Base-by-base conservation (phyloP, 1,140 invertebrate genomes). In the Drosophila cardini region DNA sequence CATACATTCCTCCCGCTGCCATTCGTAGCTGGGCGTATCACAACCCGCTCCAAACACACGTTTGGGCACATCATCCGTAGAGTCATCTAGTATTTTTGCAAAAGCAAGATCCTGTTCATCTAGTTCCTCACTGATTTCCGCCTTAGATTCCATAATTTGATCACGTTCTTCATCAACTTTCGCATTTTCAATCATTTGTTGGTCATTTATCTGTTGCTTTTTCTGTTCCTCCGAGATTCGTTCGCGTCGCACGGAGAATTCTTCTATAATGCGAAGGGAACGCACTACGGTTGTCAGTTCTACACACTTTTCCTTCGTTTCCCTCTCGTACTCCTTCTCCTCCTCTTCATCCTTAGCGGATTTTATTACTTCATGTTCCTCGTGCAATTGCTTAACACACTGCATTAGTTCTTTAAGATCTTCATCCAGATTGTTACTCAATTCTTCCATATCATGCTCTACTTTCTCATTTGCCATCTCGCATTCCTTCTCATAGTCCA, bases 31-130 rank as follows among this genome's bases (percentile, higher is more conserved):
- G 34, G 80, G 83, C 0, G n/a, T 40, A 55, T 87, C 83, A 6
- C 15, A 70, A 0, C 62, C 76, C n/a, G 53, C 32, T 0, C 84
- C 83, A 32, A 80, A 87, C 0, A 87, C 67, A 2, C 83, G 79
- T 11, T 60, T 89, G 0, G 83, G 79, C 45, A 87, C 84, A 77
- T 87, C 53, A 21, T 87, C 83, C 1, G 80, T 53, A 6, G 43
- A 53, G 2, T 76, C 40, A 21, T 84, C 84, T 11, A 87, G 26
- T 1, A 69, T 43, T n/a, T 87, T 83, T 1, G 83, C 83, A 21
- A 79, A 79, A 0, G 64, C 69, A n/a, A 43, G 46, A 6, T 85
- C 81, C 9, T 55, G 9, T 0, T 36, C 15, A 4, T 61, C 74
- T 11, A 61, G 2, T 7, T 57, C 48, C 11, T 50, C 13, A 16